phyloP scores from a whole-genome alignment of 2,113 vertebrate species.

The Aspidoscelis tigris region DNA sequence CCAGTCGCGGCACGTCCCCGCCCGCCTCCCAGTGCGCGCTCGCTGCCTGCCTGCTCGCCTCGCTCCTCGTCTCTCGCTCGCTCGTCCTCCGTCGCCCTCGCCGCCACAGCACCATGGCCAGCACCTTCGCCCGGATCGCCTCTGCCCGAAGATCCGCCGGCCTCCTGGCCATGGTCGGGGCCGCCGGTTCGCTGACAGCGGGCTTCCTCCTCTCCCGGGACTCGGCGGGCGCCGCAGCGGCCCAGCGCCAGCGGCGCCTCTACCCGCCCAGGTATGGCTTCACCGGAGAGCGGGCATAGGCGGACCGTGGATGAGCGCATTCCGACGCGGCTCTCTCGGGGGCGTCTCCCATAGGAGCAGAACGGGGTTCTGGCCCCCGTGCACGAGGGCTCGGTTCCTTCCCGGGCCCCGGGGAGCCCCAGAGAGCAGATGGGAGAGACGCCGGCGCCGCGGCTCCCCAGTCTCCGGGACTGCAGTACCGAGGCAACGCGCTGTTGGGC shows the following conservation, averaged over 20 bases:
- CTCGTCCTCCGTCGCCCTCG: constrained; percentile 5
- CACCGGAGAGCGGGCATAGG: neutral
- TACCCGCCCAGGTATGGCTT: constrained; percentile 90
- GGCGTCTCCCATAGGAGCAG: neutral
- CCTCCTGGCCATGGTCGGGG: constrained; percentile 87
- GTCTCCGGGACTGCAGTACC: neutral
- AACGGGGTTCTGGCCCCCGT: neutral
- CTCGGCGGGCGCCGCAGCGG: constrained; percentile 78
- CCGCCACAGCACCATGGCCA: constrained; percentile 79
- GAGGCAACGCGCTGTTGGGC: neutral
- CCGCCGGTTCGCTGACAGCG: constrained; percentile 86
- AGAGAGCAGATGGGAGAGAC: neutral
- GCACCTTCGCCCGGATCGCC: constrained; percentile 85
- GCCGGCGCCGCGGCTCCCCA: neutral
- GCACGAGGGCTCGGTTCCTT: neutral
- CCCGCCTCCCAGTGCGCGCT: constrained; percentile 62
- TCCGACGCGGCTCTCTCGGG: rapidly evolving
- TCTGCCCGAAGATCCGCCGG: constrained; percentile 79
- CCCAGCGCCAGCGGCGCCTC: constrained; percentile 80
- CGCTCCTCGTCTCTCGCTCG: constrained; percentile 22
- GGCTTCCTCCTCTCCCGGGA: constrained; percentile 84
- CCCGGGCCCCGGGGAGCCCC: neutral
- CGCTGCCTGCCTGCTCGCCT: constrained; percentile 26
- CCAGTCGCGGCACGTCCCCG: constrained; percentile 55
- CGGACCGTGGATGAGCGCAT: neutral